phyloP scores from a whole-genome alignment of 2,888 invertebrate genomes.

The Ommatoiulus sabulosus region DNA sequence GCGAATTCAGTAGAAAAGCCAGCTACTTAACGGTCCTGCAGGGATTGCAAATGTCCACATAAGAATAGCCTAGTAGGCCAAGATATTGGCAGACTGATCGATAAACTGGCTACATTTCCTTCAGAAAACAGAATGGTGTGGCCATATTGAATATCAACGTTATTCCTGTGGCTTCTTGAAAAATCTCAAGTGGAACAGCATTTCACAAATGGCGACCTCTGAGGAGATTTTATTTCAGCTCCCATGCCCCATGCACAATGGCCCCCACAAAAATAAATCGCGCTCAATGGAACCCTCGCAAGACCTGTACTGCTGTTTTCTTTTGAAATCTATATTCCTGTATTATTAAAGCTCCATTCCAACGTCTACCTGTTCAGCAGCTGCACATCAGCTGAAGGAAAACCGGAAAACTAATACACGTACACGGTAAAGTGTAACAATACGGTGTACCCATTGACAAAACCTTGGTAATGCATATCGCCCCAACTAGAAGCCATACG shows the following conservation, averaged over 20 bases:
- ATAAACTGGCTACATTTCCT: background rate
- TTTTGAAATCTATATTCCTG: background rate
- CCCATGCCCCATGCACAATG: background rate
- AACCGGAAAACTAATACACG: background rate
- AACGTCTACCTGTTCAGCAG: background rate
- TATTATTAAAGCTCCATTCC: background rate
- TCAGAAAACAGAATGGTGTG: background rate
- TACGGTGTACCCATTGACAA: background rate
- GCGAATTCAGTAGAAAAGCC: background rate
- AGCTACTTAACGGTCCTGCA: background rate
- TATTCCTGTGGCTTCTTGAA: background rate
- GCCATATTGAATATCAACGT: background rate
- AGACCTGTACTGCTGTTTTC: background rate
- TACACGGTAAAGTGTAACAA: background rate
- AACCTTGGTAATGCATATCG: background rate
- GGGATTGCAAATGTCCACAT: slow-evolving; percentile 21
- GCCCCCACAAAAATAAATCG: background rate
- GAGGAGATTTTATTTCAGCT: background rate
- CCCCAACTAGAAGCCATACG: background rate
- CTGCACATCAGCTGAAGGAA: background rate
- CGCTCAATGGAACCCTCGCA: background rate
- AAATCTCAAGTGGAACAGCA: background rate
- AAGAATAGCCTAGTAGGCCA: background rate
- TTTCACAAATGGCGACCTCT: background rate
- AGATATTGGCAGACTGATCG: slow-evolving; percentile 37